Conservation (phyloP, 2,797 vertebrate species). For the Tenualosa ilisha region DNA sequence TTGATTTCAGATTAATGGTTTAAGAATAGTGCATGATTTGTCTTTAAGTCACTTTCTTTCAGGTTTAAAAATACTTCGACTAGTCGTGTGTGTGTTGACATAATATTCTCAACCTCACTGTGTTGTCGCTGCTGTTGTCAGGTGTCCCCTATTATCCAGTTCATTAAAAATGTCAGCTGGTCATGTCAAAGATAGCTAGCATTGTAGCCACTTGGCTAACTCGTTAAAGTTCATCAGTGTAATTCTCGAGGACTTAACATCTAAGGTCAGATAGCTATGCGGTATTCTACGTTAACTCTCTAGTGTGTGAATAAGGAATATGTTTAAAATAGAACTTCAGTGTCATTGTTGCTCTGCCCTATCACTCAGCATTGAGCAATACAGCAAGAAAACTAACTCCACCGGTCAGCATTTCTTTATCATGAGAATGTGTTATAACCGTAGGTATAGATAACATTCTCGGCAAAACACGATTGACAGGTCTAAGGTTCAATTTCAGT, state of each 20-base stretch:
- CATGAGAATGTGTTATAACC: background rate
- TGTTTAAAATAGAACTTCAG: background rate
- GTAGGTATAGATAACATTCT: background rate
- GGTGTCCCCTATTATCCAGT: conserved; percentile 6
- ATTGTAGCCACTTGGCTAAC: background rate
- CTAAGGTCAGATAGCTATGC: background rate
- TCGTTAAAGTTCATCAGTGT: background rate
- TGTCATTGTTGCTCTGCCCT: background rate
- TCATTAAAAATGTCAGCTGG: conserved; percentile 1
- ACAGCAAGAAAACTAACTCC: background rate
- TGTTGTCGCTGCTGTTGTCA: conserved; percentile 19
- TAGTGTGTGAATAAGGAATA: background rate
- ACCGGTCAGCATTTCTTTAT: background rate
- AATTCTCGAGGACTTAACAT: background rate
- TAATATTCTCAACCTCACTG: background rate
- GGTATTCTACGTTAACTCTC: background rate
- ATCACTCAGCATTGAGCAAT: background rate
- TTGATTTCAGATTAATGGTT: background rate
- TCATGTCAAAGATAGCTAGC: conserved; percentile 29
- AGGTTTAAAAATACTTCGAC: background rate
- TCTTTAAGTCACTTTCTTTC: background rate
- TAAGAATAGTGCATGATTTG: background rate
- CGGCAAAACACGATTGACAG: background rate
- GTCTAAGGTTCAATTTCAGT: background rate
- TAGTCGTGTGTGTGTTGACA: background rate